phyloP scores from a whole-genome alignment of 2,888 invertebrate species.

The Eupithecia insigniata region DNA sequence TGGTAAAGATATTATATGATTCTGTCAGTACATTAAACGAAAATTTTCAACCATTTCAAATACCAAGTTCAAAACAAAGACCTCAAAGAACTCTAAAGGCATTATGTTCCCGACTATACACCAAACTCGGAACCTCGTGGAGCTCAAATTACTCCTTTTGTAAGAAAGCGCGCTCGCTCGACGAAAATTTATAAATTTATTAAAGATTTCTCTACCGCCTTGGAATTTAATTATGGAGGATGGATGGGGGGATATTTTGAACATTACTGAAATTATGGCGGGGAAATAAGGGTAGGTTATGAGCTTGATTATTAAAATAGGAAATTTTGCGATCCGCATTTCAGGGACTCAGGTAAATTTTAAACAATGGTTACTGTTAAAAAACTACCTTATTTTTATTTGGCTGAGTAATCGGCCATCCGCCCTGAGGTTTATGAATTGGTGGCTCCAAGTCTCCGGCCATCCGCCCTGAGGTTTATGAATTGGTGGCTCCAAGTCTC shows the following conservation, averaged over 20 bases:
- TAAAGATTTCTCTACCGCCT: slow-evolving; percentile 58
- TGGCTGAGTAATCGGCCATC: too few species aligned
- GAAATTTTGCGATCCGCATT: background rate
- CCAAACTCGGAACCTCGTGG: slow-evolving; percentile 48
- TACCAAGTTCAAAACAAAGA: background rate
- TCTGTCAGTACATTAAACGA: background rate
- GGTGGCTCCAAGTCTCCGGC: too few species aligned
- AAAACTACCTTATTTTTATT: too few species aligned
- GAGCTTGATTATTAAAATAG: slow-evolving; percentile 1
- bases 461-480: too few species aligned
- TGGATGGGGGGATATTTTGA: slow-evolving; percentile 20
- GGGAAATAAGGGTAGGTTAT: background rate
- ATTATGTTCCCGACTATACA: slow-evolving; percentile 25
- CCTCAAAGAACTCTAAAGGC: background rate
- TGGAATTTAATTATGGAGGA: slow-evolving; percentile 64
- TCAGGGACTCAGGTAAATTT: background rate
- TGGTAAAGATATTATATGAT: too few species aligned
- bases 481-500: too few species aligned
- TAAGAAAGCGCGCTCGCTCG: slow-evolving; percentile 67
- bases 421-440: too few species aligned
- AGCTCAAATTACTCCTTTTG: slow-evolving; percentile 74
- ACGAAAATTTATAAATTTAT: slow-evolving; percentile 79
- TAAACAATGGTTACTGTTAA: too few species aligned
- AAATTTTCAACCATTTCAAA: background rate
- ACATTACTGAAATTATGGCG: slow-evolving; percentile 13